Evolutionary conservation across 2,888 invertebrate species (phyloP).

Genomic region (Campaea margaritaria): DNA sequence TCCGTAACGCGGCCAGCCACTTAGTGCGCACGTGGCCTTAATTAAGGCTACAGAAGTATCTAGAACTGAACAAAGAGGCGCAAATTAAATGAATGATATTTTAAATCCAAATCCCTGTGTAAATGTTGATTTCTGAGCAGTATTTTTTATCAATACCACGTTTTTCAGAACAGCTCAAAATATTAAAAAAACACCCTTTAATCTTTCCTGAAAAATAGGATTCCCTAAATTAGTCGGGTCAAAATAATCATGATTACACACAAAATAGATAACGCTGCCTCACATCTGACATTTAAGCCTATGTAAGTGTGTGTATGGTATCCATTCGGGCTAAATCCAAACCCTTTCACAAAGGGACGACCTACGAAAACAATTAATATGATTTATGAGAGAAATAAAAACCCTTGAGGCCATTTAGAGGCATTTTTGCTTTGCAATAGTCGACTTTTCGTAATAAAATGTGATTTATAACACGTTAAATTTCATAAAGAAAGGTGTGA

Average conservation of each 20-base stretch:
- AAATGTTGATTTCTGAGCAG: neutral
- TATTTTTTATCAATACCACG: neutral
- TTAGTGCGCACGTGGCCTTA: no score
- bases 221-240: no score
- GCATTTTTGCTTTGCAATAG: conserved; percentile 75
- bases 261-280: neutral
- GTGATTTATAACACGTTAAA: conserved; percentile 68
- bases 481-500: conserved; percentile 40
- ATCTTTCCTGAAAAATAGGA: neutral
- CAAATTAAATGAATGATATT: no score
- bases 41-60: no score
- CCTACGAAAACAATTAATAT: conserved; percentile 77
- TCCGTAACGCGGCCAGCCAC: no score
- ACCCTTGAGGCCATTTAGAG: conserved; percentile 73
- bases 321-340: conserved; percentile 45
- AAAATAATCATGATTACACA: neutral
- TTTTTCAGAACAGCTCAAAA: neutral
- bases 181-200: neutral
- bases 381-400: conserved; percentile 80
- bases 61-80: no score
- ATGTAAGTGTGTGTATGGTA: conserved; percentile 25
- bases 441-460: conserved; percentile 69
- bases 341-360: conserved; percentile 60
- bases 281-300: conserved; percentile 18
- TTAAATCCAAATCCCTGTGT: no score